Percentiles rank a stretch among this genome's conserved stretches.
phyloP scores from a whole-genome alignment of 2,888 invertebrate species.

The Galerucella pusilla region DNA sequence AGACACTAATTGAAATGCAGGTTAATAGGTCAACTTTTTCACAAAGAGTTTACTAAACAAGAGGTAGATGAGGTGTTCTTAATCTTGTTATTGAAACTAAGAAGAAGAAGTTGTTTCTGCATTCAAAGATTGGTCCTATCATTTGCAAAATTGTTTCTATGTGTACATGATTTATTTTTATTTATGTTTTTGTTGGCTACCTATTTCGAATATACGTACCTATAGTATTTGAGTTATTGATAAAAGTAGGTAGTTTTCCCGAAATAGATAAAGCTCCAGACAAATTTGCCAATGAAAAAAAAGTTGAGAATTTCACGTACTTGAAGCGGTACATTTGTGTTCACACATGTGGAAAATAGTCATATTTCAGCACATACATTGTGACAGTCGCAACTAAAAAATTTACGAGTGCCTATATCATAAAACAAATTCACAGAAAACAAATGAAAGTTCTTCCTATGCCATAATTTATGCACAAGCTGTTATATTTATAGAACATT shows the following conservation, averaged over 20 bases:
- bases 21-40: no score
- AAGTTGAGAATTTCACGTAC: constrained; percentile 10
- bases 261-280: constrained; percentile 7
- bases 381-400: constrained; percentile 48
- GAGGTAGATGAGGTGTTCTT: no score
- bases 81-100: no score
- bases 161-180: no score
- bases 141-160: no score
- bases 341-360: constrained; percentile 53
- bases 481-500: constrained; percentile 22
- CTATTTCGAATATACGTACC: no score
- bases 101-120: no score
- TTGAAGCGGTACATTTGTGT: constrained; percentile 31
- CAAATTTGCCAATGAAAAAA: constrained; percentile 10
- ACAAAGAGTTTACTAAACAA: no score
- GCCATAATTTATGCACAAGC: constrained; percentile 26
- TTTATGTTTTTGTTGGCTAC: no score
- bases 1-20: no score
- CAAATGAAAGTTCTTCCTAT: constrained; percentile 25
- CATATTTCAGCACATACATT: constrained; percentile 51
- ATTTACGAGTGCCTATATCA: constrained; percentile 42
- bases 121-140: no score
- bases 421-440: constrained; percentile 40
- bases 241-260: background rate
- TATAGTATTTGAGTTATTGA: background rate